These are phyloP conservation scores for Himalopsyche tibetana DNA, from an alignment of 2,888 invertebrate species.

Conservation along the genomic window DNA sequence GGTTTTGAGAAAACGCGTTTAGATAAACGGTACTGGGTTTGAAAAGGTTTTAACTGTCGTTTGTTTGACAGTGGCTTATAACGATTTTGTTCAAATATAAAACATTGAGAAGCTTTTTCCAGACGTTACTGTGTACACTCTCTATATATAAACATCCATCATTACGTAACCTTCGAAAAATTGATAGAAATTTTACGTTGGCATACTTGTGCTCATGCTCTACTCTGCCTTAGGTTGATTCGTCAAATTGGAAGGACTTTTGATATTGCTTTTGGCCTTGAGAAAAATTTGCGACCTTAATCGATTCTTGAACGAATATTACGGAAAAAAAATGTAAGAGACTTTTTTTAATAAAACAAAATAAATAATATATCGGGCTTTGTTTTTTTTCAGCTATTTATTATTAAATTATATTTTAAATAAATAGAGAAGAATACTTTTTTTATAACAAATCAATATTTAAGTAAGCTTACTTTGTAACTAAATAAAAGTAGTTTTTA, in stretches of 20 bases:
- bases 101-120: not conserved
- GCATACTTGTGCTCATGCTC: not conserved
- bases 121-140: not conserved
- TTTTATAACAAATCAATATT: no score
- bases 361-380: not conserved
- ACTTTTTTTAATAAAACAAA: not conserved
- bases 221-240: not conserved
- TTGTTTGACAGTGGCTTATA: no score
- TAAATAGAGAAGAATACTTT: no score
- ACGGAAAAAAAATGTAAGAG: not conserved
- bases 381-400: not conserved
- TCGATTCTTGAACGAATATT: not conserved
- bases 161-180: not conserved
- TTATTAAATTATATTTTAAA: no score
- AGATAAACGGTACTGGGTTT: no score
- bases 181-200: not conserved
- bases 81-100: not conserved
- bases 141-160: not conserved
- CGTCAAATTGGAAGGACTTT: not conserved
- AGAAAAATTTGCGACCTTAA: not conserved
- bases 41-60: no score
- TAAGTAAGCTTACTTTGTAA: no score
- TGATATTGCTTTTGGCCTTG: not conserved
- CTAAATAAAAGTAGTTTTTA: no score
- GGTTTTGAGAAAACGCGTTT: no score